Conservation (phyloP, 2,113 vertebrate genomes). For the Syngnathoides biaculeatus region DNA sequence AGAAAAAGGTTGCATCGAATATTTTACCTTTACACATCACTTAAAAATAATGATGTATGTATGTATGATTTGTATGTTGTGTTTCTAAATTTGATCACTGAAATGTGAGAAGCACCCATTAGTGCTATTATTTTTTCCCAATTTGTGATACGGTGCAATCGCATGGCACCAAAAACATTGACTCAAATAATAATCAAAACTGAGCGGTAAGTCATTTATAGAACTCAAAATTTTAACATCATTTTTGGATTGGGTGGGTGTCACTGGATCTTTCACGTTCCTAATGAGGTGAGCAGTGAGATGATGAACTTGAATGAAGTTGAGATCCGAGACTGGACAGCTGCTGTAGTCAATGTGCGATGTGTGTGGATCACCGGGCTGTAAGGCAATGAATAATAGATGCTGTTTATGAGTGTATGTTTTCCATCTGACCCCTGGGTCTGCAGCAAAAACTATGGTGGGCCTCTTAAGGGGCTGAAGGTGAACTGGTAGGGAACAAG, state of each 20-base stretch:
- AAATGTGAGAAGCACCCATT: no score
- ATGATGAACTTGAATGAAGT: slow-evolving; percentile 27
- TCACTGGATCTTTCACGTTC: neutral
- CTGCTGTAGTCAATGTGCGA: slow-evolving; percentile 58
- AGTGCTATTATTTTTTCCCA: no score
- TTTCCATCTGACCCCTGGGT: slow-evolving; percentile 83
- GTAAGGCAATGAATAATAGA: slow-evolving; percentile 77
- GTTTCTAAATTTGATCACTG: no score
- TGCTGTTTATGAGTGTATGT: slow-evolving; percentile 82
- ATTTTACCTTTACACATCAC: no score
- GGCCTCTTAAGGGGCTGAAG: slow-evolving; percentile 61
- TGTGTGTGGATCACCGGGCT: slow-evolving; percentile 67
- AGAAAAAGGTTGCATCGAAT: neutral
- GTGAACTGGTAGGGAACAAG: slow-evolving; percentile 34
- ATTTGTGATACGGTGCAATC: no score
- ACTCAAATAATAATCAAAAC: neutral
- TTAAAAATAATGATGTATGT: no score
- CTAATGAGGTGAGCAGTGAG: neutral
- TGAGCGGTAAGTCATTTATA: neutral
- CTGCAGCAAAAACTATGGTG: slow-evolving; percentile 67
- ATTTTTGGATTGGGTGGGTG: neutral
- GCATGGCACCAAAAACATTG: neutral
- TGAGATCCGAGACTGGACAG: slow-evolving; percentile 66
- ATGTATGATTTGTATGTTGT: no score
- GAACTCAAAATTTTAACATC: neutral